These are phyloP conservation scores for Polylopha cassiicola DNA, from an alignment of 2,888 invertebrate genomes.

Conservation along the genomic window DNA sequence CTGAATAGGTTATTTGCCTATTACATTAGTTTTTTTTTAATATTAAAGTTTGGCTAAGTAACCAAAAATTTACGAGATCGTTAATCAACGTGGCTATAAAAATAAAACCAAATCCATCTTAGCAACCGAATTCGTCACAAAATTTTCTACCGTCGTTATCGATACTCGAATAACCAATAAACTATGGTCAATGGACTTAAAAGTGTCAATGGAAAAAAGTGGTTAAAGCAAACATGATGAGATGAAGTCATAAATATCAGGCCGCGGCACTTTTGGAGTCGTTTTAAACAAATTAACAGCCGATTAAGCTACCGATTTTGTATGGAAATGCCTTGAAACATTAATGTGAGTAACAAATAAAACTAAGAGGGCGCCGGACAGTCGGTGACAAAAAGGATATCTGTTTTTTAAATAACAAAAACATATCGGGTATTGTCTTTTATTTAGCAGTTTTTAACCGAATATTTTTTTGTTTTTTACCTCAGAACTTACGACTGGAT, in stretches of 20 bases:
- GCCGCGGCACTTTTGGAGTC: conserved; percentile 65
- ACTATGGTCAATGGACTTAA: conserved; percentile 38
- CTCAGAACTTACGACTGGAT: too few relatives aligned
- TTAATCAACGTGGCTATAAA: background rate
- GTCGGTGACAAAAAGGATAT: conserved; percentile 27
- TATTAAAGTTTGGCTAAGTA: too few relatives aligned
- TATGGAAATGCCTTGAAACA: conserved; percentile 52
- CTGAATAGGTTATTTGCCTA: too few relatives aligned
- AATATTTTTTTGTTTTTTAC: too few relatives aligned
- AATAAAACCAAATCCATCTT: background rate
- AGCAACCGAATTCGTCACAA: conserved; percentile 26
- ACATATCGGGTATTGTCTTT: conserved; percentile 19
- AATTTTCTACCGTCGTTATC: conserved; percentile 45
- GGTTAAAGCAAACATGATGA: conserved; percentile 57
- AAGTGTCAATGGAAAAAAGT: conserved; percentile 34
- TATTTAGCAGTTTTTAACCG: too few relatives aligned
- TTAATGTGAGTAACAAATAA: conserved; percentile 66
- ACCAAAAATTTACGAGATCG: too few relatives aligned
- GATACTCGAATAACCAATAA: conserved; percentile 36
- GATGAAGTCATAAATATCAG: conserved; percentile 71
- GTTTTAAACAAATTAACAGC: conserved; percentile 72
- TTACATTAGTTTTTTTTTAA: too few relatives aligned
- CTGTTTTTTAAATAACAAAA: conserved; percentile 9
- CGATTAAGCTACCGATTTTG: conserved; percentile 74
- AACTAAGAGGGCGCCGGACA: conserved; percentile 46